phyloP scores from a whole-genome alignment of 1,140 invertebrate species.

The Alviniconcha marisindica region DNA sequence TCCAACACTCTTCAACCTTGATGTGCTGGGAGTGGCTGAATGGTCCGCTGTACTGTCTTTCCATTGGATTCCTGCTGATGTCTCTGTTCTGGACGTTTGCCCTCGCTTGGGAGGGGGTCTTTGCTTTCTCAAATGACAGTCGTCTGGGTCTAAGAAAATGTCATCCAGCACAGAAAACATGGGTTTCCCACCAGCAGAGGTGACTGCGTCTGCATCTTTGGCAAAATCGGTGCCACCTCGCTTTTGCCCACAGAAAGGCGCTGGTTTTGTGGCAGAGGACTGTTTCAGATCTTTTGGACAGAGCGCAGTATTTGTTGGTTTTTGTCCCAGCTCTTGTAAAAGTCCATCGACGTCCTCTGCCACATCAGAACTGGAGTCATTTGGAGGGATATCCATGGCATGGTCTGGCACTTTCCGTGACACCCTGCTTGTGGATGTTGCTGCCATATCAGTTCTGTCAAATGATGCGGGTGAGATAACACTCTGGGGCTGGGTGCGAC shows the following conservation, averaged over 20 bases:
- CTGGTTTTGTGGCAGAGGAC: no score
- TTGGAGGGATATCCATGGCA: neutral
- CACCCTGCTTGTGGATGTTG: neutral
- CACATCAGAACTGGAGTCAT: neutral
- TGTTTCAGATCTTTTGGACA: no score
- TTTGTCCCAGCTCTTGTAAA: neutral
- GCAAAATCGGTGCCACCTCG: no score
- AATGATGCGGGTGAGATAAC: neutral
- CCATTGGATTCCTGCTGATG: neutral
- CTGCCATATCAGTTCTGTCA: no score
- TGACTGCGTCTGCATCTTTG: neutral
- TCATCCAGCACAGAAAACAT: slow-evolving; percentile 42
- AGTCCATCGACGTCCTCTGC: slow-evolving; percentile 25
- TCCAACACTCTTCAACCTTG: neutral
- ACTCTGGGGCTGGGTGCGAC: neutral
- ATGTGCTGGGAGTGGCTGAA: neutral
- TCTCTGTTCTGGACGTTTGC: neutral
- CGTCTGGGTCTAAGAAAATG: slow-evolving; percentile 33
- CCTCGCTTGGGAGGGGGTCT: slow-evolving; percentile 24
- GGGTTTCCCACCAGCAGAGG: neutral
- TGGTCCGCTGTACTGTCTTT: slow-evolving; percentile 27
- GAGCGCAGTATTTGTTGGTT: no score
- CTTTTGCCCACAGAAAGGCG: no score
- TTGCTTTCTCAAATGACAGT: slow-evolving; percentile 10
- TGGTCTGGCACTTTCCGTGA: neutral